phyloP scores from a whole-genome alignment of 2,888 invertebrate species.

The Leptura quadrifasciata region DNA sequence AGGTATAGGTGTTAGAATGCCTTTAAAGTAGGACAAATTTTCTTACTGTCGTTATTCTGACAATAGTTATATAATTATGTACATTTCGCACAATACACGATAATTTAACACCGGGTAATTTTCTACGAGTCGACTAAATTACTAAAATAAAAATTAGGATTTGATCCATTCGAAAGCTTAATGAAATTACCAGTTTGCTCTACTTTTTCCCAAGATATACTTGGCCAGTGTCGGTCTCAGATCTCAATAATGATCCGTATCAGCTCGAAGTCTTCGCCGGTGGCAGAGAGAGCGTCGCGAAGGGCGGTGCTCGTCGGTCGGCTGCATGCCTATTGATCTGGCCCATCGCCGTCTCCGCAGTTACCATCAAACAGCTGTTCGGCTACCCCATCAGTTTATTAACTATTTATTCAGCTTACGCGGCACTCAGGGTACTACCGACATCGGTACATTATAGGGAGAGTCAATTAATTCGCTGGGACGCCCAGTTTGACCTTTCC shows the following conservation, averaged over 20 bases:
- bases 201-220: background rate
- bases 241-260: constrained; percentile 20
- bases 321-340: constrained; percentile 56
- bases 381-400: constrained; percentile 35
- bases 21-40: too few species aligned
- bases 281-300: constrained; percentile 23
- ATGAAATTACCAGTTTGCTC: background rate
- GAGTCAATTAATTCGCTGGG: too few species aligned
- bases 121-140: too few species aligned
- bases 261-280: constrained; percentile 20
- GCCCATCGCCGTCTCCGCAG: constrained; percentile 52
- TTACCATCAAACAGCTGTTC: constrained; percentile 50
- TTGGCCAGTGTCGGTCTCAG: constrained; percentile 6
- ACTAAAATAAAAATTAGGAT: too few species aligned
- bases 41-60: too few species aligned
- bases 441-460: background rate
- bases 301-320: constrained; percentile 12
- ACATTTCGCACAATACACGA: too few species aligned
- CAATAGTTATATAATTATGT: too few species aligned
- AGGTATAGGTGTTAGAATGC: too few species aligned
- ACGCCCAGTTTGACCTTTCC: too few species aligned
- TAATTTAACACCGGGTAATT: too few species aligned
- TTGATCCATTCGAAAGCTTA: too few species aligned
- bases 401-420: constrained; percentile 15
- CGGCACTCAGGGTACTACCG: background rate